phyloP scores from a whole-genome alignment of 2,888 invertebrate species.

The Napeogenes sylphis region DNA sequence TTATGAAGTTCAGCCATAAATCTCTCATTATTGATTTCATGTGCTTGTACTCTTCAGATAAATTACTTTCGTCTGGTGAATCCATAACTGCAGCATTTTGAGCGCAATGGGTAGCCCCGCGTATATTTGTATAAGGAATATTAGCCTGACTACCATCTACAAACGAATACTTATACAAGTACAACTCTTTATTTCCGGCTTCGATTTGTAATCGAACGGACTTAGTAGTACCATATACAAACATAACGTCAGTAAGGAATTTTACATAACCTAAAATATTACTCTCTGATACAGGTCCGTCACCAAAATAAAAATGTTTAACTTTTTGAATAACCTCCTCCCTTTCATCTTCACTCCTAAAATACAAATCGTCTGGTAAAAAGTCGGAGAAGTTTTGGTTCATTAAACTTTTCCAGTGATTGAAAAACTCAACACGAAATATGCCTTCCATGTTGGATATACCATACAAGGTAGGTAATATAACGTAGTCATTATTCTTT shows the following conservation, averaged over 20 bases:
- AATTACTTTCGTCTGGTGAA: conserved; percentile 27
- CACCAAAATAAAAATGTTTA: conserved; percentile 41
- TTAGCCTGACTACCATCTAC: conserved; percentile 35
- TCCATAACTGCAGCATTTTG: conserved; percentile 40
- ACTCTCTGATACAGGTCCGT: conserved; percentile 34
- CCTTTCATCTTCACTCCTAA: conserved; percentile 39
- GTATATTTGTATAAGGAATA: conserved; percentile 35
- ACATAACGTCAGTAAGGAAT: conserved; percentile 53
- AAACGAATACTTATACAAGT: conserved; percentile 48
- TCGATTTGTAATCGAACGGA: conserved; percentile 39
- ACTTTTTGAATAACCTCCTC: conserved; percentile 38
- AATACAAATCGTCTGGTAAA: conserved; percentile 44
- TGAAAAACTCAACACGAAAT: conserved; percentile 30
- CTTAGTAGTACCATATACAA: conserved; percentile 39
- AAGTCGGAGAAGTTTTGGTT: conserved; percentile 48
- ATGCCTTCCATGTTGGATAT: conserved; percentile 43
- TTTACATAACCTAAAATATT: conserved; percentile 42
- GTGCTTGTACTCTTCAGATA: conserved; percentile 26
- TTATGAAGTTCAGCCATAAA: conserved; percentile 36
- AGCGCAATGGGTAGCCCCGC: conserved; percentile 36
- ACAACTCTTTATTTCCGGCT: conserved; percentile 44
- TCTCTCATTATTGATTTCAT: conserved; percentile 33
- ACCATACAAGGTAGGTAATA: conserved; percentile 43
- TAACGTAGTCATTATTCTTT: conserved; percentile 37
- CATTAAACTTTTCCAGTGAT: conserved; percentile 40